A percentile compares a stretch with the other conserved stretches of the same genome.
Evolutionary conservation across 2,113 vertebrate genomes (phyloP).

Genomic region (Pluvialis apricaria): DNA sequence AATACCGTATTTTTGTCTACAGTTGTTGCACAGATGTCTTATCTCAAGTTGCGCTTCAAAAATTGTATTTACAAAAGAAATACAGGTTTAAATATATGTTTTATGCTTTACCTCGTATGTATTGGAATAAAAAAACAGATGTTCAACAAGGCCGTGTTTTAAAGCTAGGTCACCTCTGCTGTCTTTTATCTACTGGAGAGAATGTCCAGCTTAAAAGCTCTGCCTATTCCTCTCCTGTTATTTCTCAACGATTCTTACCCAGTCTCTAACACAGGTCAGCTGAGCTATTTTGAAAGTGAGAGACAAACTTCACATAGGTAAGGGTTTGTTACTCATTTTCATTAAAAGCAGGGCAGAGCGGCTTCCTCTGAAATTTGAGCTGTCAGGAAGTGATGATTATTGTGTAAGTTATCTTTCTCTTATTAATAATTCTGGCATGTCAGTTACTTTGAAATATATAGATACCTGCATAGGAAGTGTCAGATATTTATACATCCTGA

Average conservation of each 20-base stretch:
- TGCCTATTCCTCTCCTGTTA: constrained; percentile 41
- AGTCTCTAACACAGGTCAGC: constrained; percentile 51
- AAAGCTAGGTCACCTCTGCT: neutral
- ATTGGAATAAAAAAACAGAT: neutral
- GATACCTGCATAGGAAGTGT: neutral
- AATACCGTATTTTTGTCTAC: neutral
- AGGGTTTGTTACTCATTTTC: neutral
- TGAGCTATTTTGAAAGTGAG: constrained; percentile 55
- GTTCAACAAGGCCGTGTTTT: neutral
- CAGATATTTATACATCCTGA: neutral
- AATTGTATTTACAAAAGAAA: neutral
- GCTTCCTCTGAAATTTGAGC: constrained; percentile 25
- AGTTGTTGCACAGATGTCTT: neutral
- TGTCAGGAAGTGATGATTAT: constrained; percentile 1
- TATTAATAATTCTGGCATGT: neutral
- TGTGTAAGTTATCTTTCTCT: constrained; percentile 5
- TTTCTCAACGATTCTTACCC: constrained; percentile 5
- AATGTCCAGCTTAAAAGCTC: neutral
- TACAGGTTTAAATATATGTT: neutral
- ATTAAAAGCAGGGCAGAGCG: neutral
- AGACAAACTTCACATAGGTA: neutral
- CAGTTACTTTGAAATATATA: neutral
- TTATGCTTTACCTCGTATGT: neutral
- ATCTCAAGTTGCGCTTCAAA: constrained; percentile 1
- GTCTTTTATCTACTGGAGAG: neutral